phyloP scores from a whole-genome alignment of 2,888 invertebrate genomes.

The Tetragnatha montana region DNA sequence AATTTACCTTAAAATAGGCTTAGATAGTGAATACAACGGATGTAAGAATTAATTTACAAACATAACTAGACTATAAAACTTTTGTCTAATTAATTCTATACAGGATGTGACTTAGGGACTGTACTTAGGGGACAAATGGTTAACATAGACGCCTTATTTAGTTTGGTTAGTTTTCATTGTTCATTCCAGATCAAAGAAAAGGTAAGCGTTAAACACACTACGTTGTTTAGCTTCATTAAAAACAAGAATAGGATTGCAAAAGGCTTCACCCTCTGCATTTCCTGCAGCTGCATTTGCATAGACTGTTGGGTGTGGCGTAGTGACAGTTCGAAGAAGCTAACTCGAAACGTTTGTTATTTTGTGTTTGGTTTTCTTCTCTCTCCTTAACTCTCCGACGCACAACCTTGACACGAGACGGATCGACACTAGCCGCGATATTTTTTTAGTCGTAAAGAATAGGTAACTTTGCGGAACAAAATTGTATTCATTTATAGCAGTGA shows the following conservation, averaged over 20 bases:
- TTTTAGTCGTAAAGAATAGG: not conserved
- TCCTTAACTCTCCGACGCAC: not conserved
- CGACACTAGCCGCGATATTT: not conserved
- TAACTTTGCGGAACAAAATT: not conserved
- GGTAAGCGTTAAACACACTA: not conserved
- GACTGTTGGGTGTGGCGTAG: slow-evolving; percentile 49
- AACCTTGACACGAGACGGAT: slow-evolving; percentile 15
- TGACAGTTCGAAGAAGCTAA: slow-evolving; percentile 53
- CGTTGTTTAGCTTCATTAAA: slow-evolving; percentile 11
- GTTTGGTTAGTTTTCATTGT: not conserved
- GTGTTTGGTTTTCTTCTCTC: slow-evolving; percentile 15
- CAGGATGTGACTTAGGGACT: no score
- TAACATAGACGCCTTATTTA: no score
- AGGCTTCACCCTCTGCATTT: slow-evolving; percentile 22
- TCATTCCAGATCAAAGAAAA: not conserved
- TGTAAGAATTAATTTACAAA: no score
- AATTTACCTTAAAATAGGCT: no score
- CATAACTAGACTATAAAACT: no score
- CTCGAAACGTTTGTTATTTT: slow-evolving; percentile 35
- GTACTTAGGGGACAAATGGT: no score
- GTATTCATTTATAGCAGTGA: no score
- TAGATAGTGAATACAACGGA: no score
- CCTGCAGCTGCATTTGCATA: slow-evolving; percentile 51
- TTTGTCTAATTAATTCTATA: no score
- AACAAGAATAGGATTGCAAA: slow-evolving; percentile 15